Percentiles rank a stretch among this genome's conserved stretches.
These are phyloP conservation scores for Casuarius casuarius DNA, from an alignment of 2,113 vertebrate genomes.

Conservation along the genomic window DNA sequence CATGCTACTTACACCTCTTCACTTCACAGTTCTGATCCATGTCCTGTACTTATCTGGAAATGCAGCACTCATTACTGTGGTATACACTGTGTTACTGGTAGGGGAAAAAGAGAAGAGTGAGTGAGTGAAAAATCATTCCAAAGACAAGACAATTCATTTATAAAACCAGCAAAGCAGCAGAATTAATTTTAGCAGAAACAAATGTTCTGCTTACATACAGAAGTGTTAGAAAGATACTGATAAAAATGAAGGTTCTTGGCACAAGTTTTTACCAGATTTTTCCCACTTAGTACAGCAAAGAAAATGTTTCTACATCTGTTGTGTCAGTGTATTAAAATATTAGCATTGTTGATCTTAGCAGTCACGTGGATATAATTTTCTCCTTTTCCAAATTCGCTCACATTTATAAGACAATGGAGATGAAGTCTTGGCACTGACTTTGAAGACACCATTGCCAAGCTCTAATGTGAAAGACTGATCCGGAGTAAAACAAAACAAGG, in stretches of 20 bases:
- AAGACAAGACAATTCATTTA: neutral
- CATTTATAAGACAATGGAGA: neutral
- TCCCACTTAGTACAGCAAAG: neutral
- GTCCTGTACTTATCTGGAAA: slow-evolving; percentile 75
- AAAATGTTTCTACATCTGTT: neutral
- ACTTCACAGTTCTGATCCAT: slow-evolving; percentile 28
- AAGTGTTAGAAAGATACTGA: neutral
- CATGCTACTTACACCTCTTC: neutral
- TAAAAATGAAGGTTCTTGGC: neutral
- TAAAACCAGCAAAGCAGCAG: neutral
- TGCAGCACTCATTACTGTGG: slow-evolving; percentile 80
- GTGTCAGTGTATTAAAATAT: neutral
- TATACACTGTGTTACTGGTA: slow-evolving; percentile 78
- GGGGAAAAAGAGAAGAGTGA: neutral
- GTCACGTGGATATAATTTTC: neutral
- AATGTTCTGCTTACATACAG: neutral
- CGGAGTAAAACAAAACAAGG: neutral
- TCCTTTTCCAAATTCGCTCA: neutral
- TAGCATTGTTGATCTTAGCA: neutral
- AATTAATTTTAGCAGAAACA: neutral
- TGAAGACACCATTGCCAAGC: neutral
- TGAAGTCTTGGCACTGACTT: no score
- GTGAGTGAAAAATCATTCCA: neutral
- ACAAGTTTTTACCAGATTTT: neutral
- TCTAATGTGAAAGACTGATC: neutral